Base-by-base conservation (phyloP, 2,113 vertebrate species). In the Nanger granti region DNA sequence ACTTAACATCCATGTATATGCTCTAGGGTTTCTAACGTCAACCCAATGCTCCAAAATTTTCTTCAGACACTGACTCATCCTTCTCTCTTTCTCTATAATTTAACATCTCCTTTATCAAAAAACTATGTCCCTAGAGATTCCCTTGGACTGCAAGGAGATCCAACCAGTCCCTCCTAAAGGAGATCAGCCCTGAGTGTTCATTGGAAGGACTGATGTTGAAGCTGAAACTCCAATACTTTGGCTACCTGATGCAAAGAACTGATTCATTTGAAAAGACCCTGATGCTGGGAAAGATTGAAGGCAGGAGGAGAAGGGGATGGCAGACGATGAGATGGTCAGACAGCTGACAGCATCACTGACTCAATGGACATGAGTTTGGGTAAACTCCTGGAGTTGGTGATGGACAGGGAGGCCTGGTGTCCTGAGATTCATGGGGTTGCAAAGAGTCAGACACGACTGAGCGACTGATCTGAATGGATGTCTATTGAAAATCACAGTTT, bases 371-470 rank as follows among this genome's bases (percentile, higher is more conserved):
- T 73, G 66, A 73, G n/a, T 73, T 73, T 37, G 20, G 17, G 18
- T 73, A 73, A 73, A 37, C n/a, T 73, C 66, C 5, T 2, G 18
- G 18, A 37, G 66, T 12, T 73, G n/a, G 66, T 73, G 66, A 73
- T 73, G n/a, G 20, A 73, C 66, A 37, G 5, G 20, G 66, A 37
- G 66, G 20, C n/a, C 20, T 73, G 9, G n/a, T 5, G 2, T 37
- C n/a, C n/a, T 73, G 20, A 37, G 18, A 20, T 24, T 11, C 66
- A 37, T 73, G 66, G 66, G n/a, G n/a, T 37, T 22, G 5, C 9
- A 37, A 37, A 24, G 20, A 37, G 20, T 37, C 1, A 0, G 9
- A 73, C 9, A 73, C 0, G 5, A 24, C 69, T 73, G n/a, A 73
- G n/a, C 0, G 1, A 73, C 20, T 73, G n/a, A 73, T 37, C 18